Conservation (phyloP, 2,113 vertebrate species). For the Eidolon helvum region DNA sequence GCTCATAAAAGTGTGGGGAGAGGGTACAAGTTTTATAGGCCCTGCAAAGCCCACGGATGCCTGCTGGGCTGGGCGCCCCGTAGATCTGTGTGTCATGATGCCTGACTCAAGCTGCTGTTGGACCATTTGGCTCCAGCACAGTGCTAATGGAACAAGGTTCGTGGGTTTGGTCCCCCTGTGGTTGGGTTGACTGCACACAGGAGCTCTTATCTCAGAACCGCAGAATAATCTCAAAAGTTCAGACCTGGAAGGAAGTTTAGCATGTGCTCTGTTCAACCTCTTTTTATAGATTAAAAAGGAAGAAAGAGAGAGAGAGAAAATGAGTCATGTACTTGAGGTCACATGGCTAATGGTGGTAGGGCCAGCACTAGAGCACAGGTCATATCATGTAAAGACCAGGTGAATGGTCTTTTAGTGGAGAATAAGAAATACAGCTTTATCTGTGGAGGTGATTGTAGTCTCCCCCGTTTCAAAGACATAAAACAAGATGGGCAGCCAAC, state of each 20-base stretch:
- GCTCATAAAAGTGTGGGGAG: background rate
- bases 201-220: background rate
- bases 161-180: background rate
- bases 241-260: background rate
- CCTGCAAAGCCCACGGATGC: background rate
- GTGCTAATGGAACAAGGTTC: background rate
- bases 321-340: background rate
- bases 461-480: background rate
- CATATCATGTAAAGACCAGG: background rate
- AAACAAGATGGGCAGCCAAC: background rate
- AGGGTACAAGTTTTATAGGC: background rate
- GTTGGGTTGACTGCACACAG: background rate
- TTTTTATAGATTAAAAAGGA: constrained; percentile 6
- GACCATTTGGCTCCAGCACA: background rate
- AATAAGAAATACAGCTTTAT: background rate
- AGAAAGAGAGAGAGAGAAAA: background rate
- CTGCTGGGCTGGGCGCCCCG: no score
- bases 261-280: background rate
- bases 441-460: background rate
- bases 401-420: background rate
- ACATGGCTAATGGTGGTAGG: background rate
- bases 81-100: background rate
- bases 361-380: background rate
- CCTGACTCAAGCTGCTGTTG: background rate
- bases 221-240: constrained; percentile 8